Evolutionary conservation across 2,888 invertebrate species (phyloP).

Genomic region (Spodoptera picta): DNA sequence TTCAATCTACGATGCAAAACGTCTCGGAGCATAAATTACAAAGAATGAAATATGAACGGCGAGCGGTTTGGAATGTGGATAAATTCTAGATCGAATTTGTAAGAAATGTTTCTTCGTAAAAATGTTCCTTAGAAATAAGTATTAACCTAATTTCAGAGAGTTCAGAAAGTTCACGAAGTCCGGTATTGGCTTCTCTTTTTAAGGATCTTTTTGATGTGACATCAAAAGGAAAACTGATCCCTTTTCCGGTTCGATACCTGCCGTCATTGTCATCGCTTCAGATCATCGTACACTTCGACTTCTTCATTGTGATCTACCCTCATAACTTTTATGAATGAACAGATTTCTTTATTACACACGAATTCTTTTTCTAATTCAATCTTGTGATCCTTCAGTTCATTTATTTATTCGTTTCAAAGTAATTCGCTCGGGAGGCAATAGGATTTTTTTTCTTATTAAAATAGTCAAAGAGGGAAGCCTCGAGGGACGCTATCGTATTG

Average conservation of each 20-base stretch:
- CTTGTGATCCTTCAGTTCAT: constrained; percentile 80
- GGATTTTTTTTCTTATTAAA: constrained; percentile 83
- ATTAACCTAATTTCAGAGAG: constrained; percentile 60
- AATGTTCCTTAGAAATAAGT: constrained; percentile 21
- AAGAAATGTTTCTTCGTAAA: constrained; percentile 7
- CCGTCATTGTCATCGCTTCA: constrained; percentile 75
- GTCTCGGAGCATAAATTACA: constrained; percentile 8
- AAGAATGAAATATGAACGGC: constrained; percentile 5
- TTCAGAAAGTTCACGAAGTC: constrained; percentile 61
- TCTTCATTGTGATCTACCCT: constrained; percentile 79
- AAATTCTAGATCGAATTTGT: constrained; percentile 1
- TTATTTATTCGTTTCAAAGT: constrained; percentile 86
- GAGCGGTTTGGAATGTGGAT: not conserved
- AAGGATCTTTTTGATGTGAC: constrained; percentile 77
- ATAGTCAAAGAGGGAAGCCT: constrained; percentile 80
- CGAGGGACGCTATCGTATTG: constrained; percentile 76
- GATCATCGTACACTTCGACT: constrained; percentile 71
- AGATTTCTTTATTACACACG: constrained; percentile 83
- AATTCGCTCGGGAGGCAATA: constrained; percentile 74
- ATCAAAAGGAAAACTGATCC: constrained; percentile 85
- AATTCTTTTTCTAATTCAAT: constrained; percentile 86
- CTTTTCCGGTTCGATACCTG: constrained; percentile 83
- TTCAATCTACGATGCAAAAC: constrained; percentile 29
- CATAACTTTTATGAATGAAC: constrained; percentile 81
- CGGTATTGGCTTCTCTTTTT: constrained; percentile 62